Evolutionary conservation across 64 coral and sea anemone genomes (phyloP), one percentile per base, ranked within the genome.

Genomic region (Pocillopora damicornis): DNA sequence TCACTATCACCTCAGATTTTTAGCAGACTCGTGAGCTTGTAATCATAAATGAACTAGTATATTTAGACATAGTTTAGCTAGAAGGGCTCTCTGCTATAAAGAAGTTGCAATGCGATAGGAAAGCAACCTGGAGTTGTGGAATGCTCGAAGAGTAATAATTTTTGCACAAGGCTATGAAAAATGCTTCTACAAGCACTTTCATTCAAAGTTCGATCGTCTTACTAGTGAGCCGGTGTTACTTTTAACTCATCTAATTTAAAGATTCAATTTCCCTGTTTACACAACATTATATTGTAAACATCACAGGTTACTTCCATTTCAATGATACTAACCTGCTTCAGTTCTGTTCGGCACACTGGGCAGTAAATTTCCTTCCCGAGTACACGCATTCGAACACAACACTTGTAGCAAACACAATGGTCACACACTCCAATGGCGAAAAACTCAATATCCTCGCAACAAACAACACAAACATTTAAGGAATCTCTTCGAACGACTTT

Each of bases 361-460:
- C 96, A 98, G 34, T 98, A 94, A 5, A 59, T 92, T 59, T 98
- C 96, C 80, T 90, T 89, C 18, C 93, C 84, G n/a, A 98, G 80
- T n/a, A 98, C 87, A 37, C 96, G 89, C 89, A 98, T 90, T 76
- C 93, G 90, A 73, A 98, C 83, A 75, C 87, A 95, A 83, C 96
- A 98, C 81, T 91, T 89, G 61, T 88, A 72, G 74, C 96, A 98
- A 9, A 98, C 89, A 4, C 86, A 78, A 78, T 98, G 96, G 83
- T 98, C 96, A 83, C 96, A 98, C 0, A 68, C 61, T 36, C 96
- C 96, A 37, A 94, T 79, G 14, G 96, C 96, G 22, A 77, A 95
- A 67, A 83, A 92, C 79, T 95, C 96, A 37, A 90, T 78, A 14
- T 98, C 96, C 62, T 98, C 96, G 58, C 96, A 98, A 80, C 96